Conservation (phyloP, 2,797 vertebrate genomes). For the Coranthus polyacanthus region DNA sequence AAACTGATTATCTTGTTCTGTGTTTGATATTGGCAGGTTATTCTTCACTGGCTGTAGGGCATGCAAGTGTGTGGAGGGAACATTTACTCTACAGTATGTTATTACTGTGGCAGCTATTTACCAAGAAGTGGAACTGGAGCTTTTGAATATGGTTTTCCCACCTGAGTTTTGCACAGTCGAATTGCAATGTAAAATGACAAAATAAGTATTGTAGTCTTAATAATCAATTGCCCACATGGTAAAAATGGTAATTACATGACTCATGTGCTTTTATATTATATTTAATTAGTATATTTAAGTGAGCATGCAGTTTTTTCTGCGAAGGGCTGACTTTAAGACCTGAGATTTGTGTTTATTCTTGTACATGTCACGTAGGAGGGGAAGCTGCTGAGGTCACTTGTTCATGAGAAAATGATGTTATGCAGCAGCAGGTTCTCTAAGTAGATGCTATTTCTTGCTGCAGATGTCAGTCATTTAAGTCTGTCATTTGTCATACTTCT, state of each 20-base stretch:
- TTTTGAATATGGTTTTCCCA: slow-evolving; percentile 81
- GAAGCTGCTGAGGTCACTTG: slow-evolving; percentile 32
- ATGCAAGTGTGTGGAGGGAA: slow-evolving; percentile 35
- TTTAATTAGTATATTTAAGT: slow-evolving; percentile 6
- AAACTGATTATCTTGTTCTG: slow-evolving; percentile 5
- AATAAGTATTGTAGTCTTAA: slow-evolving; percentile 69
- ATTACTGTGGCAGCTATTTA: slow-evolving; percentile 66
- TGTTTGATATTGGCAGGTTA: slow-evolving; percentile 27
- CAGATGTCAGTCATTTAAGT: slow-evolving; percentile 20
- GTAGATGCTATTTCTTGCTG: slow-evolving; percentile 22
- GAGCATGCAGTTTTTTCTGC: slow-evolving; percentile 8
- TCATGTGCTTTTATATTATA: slow-evolving; percentile 53
- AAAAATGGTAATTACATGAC: slow-evolving; percentile 68
- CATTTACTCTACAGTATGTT: slow-evolving; percentile 40
- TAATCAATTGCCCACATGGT: slow-evolving; percentile 69
- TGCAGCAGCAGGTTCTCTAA: slow-evolving; percentile 7
- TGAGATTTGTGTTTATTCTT: slow-evolving; percentile 12
- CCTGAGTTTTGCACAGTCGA: slow-evolving; percentile 73
- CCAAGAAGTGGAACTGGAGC: slow-evolving; percentile 48
- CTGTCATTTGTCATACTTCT: too few relatives aligned
- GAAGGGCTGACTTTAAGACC: slow-evolving; percentile 9
- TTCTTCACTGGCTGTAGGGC: slow-evolving; percentile 25
- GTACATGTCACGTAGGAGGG: neutral
- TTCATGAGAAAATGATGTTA: slow-evolving; percentile 23
- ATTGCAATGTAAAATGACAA: slow-evolving; percentile 80